Evolutionary conservation across 1,140 invertebrate genomes (phyloP), one percentile per base, ranked within the genome.

Genomic region (Mycetomoellerius zeteki): DNA sequence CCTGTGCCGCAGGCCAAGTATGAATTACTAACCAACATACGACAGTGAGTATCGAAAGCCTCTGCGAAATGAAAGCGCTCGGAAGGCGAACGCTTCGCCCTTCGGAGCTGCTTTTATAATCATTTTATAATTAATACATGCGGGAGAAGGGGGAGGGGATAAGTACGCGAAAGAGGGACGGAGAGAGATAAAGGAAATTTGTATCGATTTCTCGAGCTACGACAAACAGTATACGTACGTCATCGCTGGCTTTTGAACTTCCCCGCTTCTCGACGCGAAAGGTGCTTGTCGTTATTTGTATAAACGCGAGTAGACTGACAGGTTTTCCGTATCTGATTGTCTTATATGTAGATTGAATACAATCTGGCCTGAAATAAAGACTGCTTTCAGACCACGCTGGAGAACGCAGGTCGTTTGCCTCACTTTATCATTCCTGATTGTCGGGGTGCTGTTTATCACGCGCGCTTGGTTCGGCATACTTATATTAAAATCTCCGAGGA

Each of bases 1-100:
- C 86, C 91, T 33, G 88, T 91, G 84, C 91, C 88, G 52, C 91
- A 91, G 87, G 89, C 93, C 56, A 93, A 93, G 54, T 93, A 93
- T 91, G 91, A 93, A 91, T 90, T 93, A 56, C 69, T 93, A 86
- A 92, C 87, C 37, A 88, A 90, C 56, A 87, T 92, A 87, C 88
- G 88, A 88, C 91, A 92, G 93, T 93, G 76, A 93, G 93, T 93
- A 72, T 4, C 10, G 19, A 21, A 19, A 14, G 10, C 7, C 16
- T 64, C 60, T 64, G 16, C 47, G 33, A 43, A 19, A n/a, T 16
- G 14, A 12, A 27, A 27, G 14, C 16, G 60, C 21, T 21, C 56
- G 33, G 10, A n/a, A 21, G 16, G 10, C 50, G 50, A 54, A 19
- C 2, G 72, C n/a, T 24, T 10, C 24, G 37, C 16, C 8, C 3